phyloP scores from a whole-genome alignment of 2,797 vertebrate species.

The Cynopterus sphinx region DNA sequence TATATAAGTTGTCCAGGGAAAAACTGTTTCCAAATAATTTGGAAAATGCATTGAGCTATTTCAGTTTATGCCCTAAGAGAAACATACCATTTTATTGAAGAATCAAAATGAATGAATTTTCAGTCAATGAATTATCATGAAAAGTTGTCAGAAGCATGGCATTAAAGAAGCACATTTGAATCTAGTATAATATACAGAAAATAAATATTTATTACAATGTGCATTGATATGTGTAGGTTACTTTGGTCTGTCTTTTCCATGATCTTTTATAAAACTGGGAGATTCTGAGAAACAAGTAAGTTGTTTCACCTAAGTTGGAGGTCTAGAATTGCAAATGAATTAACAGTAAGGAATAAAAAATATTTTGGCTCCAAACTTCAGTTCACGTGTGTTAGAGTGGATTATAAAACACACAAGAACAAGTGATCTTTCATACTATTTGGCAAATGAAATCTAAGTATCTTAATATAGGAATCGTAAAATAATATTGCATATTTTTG shows the following conservation, averaged over 20 bases:
- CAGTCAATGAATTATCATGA: constrained; percentile 7
- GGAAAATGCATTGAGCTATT: not conserved
- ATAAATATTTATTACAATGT: not conserved
- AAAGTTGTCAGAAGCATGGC: not conserved
- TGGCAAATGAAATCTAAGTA: constrained; percentile 67
- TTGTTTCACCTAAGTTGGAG: constrained; percentile 50
- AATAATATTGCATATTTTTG: constrained; percentile 66
- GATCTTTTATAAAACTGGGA: constrained; percentile 45
- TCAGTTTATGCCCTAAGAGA: not conserved
- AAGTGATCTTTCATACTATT: constrained; percentile 73
- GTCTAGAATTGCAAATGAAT: constrained; percentile 64
- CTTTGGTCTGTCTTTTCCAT: not conserved
- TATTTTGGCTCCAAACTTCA: constrained; percentile 62
- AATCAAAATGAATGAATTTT: constrained; percentile 25
- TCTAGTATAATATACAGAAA: not conserved
- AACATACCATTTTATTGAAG: not conserved
- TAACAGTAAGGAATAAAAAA: constrained; percentile 52
- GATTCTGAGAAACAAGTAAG: constrained; percentile 39
- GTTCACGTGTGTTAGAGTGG: constrained; percentile 43
- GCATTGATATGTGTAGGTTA: not conserved
- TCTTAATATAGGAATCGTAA: constrained; percentile 72
- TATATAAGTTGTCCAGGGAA: not conserved
- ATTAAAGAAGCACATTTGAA: not conserved
- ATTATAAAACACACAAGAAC: constrained; percentile 68
- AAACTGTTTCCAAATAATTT: not conserved